These are phyloP conservation scores for Caradrina clavipalpis DNA, from an alignment of 2,888 invertebrate genomes.

Conservation along the genomic window DNA sequence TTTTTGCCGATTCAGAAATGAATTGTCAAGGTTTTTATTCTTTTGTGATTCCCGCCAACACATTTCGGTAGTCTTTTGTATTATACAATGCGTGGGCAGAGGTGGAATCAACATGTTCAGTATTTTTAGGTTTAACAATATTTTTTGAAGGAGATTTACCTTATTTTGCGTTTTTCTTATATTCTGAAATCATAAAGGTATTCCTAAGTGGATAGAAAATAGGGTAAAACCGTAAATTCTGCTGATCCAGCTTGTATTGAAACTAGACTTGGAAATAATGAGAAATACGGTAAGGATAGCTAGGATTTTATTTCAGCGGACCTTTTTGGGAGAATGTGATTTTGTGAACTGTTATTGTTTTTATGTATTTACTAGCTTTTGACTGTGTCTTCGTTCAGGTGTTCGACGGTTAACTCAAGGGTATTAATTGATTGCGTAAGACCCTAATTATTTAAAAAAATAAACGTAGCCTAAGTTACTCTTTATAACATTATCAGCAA, in stretches of 20 bases:
- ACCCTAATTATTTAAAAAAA: too few relatives aligned
- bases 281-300: not conserved
- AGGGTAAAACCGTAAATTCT: not conserved
- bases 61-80: conserved; percentile 37
- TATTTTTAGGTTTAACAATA: conserved; percentile 27
- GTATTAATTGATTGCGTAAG: too few relatives aligned
- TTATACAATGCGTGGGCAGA: conserved; percentile 30
- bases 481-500: too few relatives aligned
- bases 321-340: not conserved
- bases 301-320: not conserved
- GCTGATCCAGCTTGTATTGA: not conserved
- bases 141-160: conserved; percentile 2
- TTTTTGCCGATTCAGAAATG: conserved; percentile 52
- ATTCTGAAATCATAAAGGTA: conserved; percentile 20
- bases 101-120: conserved; percentile 6
- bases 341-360: too few relatives aligned
- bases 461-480: too few relatives aligned
- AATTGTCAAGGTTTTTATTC: conserved; percentile 47
- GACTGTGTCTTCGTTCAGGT: too few relatives aligned
- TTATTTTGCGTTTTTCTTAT: conserved; percentile 4
- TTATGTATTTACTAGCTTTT: too few relatives aligned
- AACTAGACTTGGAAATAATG: too few relatives aligned
- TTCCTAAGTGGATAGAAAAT: conserved; percentile 12
- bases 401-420: too few relatives aligned
- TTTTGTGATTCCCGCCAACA: conserved; percentile 27